phyloP scores from a whole-genome alignment of 2,888 invertebrate species.

The Volucella bombylans region DNA sequence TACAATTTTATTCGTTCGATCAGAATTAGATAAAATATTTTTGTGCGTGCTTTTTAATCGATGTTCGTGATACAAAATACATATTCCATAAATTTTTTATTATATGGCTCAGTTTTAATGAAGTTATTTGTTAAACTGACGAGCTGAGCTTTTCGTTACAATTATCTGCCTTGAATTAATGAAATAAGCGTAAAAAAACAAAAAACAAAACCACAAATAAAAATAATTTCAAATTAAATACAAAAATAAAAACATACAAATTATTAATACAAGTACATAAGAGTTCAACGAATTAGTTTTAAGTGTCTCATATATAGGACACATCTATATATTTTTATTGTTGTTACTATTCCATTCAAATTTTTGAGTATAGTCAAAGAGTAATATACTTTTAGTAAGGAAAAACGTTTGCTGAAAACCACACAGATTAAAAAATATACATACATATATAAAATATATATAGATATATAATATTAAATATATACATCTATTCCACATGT shows the following conservation, averaged over 20 bases:
- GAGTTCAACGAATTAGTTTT: constrained; percentile 65
- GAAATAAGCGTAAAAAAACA: constrained; percentile 11
- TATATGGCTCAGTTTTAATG: constrained; percentile 17
- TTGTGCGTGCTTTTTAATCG: constrained; percentile 22
- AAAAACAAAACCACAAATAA: background rate
- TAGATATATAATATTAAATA: background rate
- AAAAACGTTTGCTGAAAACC: constrained; percentile 47
- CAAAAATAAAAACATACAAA: constrained; percentile 8
- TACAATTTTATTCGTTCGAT: constrained; percentile 10
- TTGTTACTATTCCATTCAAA: constrained; percentile 41
- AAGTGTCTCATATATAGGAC: constrained; percentile 45
- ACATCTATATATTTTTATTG: constrained; percentile 40
- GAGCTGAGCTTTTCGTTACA: constrained; percentile 32
- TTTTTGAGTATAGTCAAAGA: constrained; percentile 15
- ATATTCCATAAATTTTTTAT: background rate
- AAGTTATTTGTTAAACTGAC: constrained; percentile 37
- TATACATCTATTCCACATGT: constrained; percentile 1
- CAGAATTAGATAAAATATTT: background rate
- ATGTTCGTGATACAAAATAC: constrained; percentile 23
- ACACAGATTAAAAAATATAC: constrained; percentile 14
- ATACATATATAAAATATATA: constrained; percentile 14
- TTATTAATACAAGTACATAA: constrained; percentile 35
- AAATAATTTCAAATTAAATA: no score
- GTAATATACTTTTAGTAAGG: constrained; percentile 1
- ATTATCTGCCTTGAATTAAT: constrained; percentile 27